Evolutionary conservation across 2,888 invertebrate genomes (phyloP).

Genomic region (Prenolepis imparis): DNA sequence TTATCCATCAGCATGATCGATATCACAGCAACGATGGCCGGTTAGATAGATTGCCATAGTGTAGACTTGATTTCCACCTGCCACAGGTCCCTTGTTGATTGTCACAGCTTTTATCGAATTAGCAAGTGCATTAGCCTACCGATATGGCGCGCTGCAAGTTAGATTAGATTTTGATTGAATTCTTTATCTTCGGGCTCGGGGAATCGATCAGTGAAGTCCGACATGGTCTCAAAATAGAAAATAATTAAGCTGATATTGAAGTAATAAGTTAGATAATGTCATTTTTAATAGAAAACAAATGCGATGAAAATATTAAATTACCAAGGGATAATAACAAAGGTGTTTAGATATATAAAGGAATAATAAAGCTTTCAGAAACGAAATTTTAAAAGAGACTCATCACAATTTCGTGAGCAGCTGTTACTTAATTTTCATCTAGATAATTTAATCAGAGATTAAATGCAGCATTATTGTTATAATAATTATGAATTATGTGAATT

Average conservation of each 20-base stretch:
- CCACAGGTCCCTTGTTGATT: slow-evolving; percentile 58
- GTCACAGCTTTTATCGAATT: slow-evolving; percentile 52
- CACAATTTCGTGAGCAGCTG: background rate
- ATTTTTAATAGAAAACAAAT: background rate
- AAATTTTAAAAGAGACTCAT: background rate
- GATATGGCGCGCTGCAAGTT: background rate
- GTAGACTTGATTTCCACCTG: slow-evolving; percentile 66
- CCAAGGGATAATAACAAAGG: background rate
- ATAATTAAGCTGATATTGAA: background rate
- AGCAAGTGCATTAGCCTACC: slow-evolving; percentile 34
- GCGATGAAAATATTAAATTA: background rate
- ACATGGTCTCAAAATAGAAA: background rate
- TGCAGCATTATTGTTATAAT: slow-evolving; percentile 9
- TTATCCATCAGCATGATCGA: slow-evolving; percentile 32
- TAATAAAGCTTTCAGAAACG: background rate
- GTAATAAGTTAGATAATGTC: background rate
- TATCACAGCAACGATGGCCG: slow-evolving; percentile 34
- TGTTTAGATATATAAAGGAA: background rate
- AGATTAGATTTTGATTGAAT: slow-evolving; percentile 47
- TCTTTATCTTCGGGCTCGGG: slow-evolving; percentile 17
- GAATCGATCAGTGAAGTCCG: background rate
- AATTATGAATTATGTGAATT: slow-evolving; percentile 19
- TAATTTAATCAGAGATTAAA: background rate
- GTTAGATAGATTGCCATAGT: slow-evolving; percentile 44
- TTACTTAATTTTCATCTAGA: slow-evolving; percentile 7